Base-by-base conservation (phyloP, 2,113 vertebrate genomes). In the Felis chaus region DNA sequence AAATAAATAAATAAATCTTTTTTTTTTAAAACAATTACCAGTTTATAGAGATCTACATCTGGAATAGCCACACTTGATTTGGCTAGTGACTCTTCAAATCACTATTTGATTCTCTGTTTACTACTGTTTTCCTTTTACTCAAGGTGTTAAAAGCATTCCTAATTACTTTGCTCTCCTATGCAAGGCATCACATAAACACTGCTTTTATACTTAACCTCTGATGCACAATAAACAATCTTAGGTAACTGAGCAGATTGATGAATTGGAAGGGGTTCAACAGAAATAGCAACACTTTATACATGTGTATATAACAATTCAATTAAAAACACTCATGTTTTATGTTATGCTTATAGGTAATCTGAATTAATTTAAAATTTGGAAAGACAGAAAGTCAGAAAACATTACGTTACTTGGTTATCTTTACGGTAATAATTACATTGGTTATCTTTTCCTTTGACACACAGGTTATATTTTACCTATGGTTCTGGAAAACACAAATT, bases 271-370 rank as follows among this genome's bases (percentile, higher is more conserved):
- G 21, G 2, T 80, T 95, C 89, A 95, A 94, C 97, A 53, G 92
- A 92, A 97, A 82, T 45, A 57, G 63, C 6, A 81, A 41, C 39
- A 36, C 18, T 50, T 78, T 63, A 55, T 97, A 83, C 14, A 5
- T 91, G 12, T 10, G 5, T 68, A 87, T 94, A 93, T 41, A 55
- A 97, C 80, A 92, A 95, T 89, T 85, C 76, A 90, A 21, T 93
- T 83, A 87, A 92, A 88, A 73, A 63, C 63, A 7, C 0, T 0
- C 5, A 6, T 82, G 50, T 86, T 63, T 53, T 89, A 84, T 31
- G 66, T 4, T 69, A 71, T 1, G 68, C 5, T 90, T 85, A 89
- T 0, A 95, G 33, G 29, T 53, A 65, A 87, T 73, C 4, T 94
- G 71, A 79, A 91, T 69, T 80, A 85, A 92, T 73, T 73, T 68